Evolutionary conservation across 2,888 invertebrate genomes (phyloP), one percentile per base, ranked within the genome.

Genomic region (Cryptocephalus moraei): DNA sequence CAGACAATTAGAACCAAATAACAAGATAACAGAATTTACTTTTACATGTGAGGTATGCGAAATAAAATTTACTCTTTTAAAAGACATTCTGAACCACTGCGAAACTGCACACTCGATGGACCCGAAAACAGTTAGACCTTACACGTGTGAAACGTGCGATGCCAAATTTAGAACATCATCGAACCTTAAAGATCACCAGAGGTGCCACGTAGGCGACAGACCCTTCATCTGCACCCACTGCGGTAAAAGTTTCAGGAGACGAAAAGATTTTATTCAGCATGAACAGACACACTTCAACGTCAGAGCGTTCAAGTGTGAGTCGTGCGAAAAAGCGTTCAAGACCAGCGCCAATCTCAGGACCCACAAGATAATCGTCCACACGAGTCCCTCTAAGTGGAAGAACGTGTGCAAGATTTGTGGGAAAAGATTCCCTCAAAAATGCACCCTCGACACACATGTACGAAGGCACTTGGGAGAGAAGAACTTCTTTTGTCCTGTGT

Each of bases 211-310:
- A 11, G 59, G 60, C 9, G 55, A 57, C 32, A 54, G 66, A 6
- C 50, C 51, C 8, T 59, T 62, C 34, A 60, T 64, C 32, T 65
- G 66, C 46, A 59, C 59, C 45, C 58, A 56, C 46, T 65, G 65
- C 47, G 65, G 65, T 4, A 78, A 77, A 61, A 70, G 72, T 42
- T 66, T 60, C 45, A 61, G 62, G 33, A 64, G 64, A 1, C 62
- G 62, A 49, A 57, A 57, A 12, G 65, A 66, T 45, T 51, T 66
- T 14, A 57, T 51, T 1, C 56, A 56, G 4, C 66, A 66, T 50
- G 64, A 63, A 47, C 58, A 59, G 40, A 59, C 56, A 8, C 66
- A 66, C 48, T 57, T 56, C 34, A 62, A 62, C 42, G 46, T 55
- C 39, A 51, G 64, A 39, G 62, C 62, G 34, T 63, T 61, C 47